Evolutionary conservation across 2,888 invertebrate species (phyloP), one percentile per base, ranked within the genome.

Genomic region (Arrhopalites spinosus): DNA sequence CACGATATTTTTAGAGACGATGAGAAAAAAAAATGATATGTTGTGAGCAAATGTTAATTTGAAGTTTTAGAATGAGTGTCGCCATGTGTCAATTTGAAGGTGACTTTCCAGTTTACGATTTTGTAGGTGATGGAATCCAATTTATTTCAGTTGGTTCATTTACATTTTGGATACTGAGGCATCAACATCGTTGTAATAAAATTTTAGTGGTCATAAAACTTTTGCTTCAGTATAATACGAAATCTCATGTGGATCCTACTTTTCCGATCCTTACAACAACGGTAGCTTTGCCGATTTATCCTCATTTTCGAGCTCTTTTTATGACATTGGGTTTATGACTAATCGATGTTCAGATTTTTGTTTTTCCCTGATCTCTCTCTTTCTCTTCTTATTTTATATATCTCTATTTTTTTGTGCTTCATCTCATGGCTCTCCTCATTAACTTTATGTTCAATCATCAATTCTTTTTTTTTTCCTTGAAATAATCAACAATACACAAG

Each of bases 131-230:
- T 59, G 59, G 59, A 59, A 59, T 59, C 53, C 53, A 56, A 56
- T 56, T 56, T 56, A 56, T 59, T 59, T 59, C 59, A 59, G 59
- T 25, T 59, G 59, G 59, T 59, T 59, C 59, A 59, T 59, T 59
- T 59, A 59, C 59, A 59, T 59, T 59, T 59, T 59, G 59, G 23
- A 59, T 59, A 23, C 59, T 59, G 59, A 59, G 27, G 59, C 59
- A 59, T 59, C 59, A 59, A 23, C 59, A 59, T 25, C 25, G 25
- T 25, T 15, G 25, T 59, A 59, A 59, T 59, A 59, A 59, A 59
- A 59, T 59, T 59, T 59, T 59, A 59, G 25, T 50, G 13, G 27
- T 59, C 23, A 59, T 59, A 59, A 59, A 59, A 59, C 59, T 59
- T 25, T 59, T 59, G 59, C 11, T 27, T 59, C 59, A n/a, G 25